Base-by-base conservation (phyloP, 2,888 invertebrate species). In the Muschampia staudingeri region DNA sequence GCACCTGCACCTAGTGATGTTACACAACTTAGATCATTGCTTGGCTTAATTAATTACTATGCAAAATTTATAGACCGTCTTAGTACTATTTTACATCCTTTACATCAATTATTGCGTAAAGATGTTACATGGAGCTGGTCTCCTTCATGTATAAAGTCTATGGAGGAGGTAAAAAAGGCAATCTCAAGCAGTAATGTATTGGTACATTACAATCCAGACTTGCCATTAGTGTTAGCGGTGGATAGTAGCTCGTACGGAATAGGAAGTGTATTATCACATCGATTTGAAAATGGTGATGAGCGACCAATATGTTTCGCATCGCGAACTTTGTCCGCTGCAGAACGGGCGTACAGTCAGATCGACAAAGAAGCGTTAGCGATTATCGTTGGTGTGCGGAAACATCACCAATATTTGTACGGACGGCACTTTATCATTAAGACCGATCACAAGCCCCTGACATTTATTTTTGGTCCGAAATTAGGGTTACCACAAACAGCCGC, bases 371-470 rank as follows among this genome's bases (percentile, higher is more conserved):
- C 87, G 7, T 76, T 88, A n/a, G 87, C 87, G 0, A 87, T 90
- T 30, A 78, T 87, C 9, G 87, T 80, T 75, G 86, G 86, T 2
- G 81, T 90, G 1, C 82, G 76, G n/a, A 88, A 85, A 78, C 82
- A 84, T 67, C 88, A 86, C 61, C 87, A 89, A 72, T 90, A 88
- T 80, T 48, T 91, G 9, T 89, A 77, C 76, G 90, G 89, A 4
- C 82, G 85, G 12, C 40, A 72, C 16, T 90, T 92, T 72, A 89
- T 84, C 1, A 81, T 94, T 11, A 30, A 90, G 16, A 94, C 94
- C 0, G 94, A 94, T 83, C 92, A 94, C 81, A 89, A 93, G 81
- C 94, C 95, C 1, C 83, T 96, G 6, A 86, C 87, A 9, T 85
- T 87, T 11, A 91, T 95, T 40, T 91, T 94, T 40, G 88, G 88